A percentile compares a stretch with the other conserved stretches of the same genome.
phyloP scores from a whole-genome alignment of 2,113 vertebrate genomes.

The Tachuris rubrigastra region DNA sequence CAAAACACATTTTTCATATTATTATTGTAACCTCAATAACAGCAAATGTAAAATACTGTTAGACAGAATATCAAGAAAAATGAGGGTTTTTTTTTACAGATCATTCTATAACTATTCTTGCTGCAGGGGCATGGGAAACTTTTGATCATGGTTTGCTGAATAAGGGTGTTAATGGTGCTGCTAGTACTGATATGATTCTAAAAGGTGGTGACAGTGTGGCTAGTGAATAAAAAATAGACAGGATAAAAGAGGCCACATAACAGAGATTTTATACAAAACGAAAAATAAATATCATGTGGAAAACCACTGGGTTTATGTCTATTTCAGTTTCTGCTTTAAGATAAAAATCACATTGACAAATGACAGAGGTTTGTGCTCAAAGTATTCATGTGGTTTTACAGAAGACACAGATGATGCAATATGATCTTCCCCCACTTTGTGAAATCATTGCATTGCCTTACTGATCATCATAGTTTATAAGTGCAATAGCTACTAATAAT shows the following conservation, averaged over 20 bases:
- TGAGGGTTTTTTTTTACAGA: background rate
- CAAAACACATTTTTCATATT: slow-evolving; percentile 35
- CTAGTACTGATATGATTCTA: background rate
- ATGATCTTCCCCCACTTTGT: background rate
- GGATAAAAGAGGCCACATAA: background rate
- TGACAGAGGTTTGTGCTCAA: background rate
- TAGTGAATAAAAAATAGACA: background rate
- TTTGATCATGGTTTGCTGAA: slow-evolving; percentile 10
- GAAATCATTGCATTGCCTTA: background rate
- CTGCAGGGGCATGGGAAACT: background rate
- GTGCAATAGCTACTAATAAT: background rate
- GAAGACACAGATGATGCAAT: background rate
- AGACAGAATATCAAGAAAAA: slow-evolving; percentile 7
- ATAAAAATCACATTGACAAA: background rate
- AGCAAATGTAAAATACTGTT: background rate
- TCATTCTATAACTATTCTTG: background rate
- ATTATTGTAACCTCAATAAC: slow-evolving; percentile 36
- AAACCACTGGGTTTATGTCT: background rate
- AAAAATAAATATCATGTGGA: background rate
- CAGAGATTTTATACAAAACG: background rate
- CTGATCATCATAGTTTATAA: background rate
- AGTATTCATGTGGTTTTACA: background rate
- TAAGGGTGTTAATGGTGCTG: background rate
- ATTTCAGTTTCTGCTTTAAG: background rate
- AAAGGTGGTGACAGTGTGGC: background rate